Evolutionary conservation across 1,140 invertebrate species (phyloP).

Genomic region (Dolichoris vasculosae): DNA sequence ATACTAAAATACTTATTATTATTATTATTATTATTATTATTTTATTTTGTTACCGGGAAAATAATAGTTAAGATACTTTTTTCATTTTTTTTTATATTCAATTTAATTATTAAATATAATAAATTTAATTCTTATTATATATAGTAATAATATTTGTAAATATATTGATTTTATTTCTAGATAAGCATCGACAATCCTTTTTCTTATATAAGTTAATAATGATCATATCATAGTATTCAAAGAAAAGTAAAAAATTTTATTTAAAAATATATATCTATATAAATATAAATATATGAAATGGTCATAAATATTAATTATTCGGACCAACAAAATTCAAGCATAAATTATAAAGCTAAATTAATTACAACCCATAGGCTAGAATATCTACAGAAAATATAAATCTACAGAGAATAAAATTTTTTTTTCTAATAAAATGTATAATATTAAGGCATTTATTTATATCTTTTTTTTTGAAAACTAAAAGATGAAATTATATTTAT

Average conservation of each 20-base stretch:
- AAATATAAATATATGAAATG: too few species aligned
- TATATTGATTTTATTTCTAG: background rate
- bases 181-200: background rate
- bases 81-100: too few species aligned
- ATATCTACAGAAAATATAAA: background rate
- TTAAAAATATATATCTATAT: background rate
- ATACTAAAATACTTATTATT: too few species aligned
- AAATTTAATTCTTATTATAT: background rate
- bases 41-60: too few species aligned
- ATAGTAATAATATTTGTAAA: background rate
- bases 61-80: too few species aligned
- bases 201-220: background rate
- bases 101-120: too few species aligned
- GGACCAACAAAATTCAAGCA: background rate
- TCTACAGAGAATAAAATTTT: background rate
- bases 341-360: background rate
- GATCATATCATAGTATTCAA: background rate
- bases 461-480: too few species aligned
- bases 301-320: background rate
- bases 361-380: background rate
- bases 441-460: too few species aligned
- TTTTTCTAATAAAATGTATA: too few species aligned
- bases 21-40: too few species aligned
- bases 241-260: background rate
- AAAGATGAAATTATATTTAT: too few species aligned